Evolutionary conservation across 2,888 invertebrate species (phyloP).

Genomic region (Harpagoxenus sublaevis): DNA sequence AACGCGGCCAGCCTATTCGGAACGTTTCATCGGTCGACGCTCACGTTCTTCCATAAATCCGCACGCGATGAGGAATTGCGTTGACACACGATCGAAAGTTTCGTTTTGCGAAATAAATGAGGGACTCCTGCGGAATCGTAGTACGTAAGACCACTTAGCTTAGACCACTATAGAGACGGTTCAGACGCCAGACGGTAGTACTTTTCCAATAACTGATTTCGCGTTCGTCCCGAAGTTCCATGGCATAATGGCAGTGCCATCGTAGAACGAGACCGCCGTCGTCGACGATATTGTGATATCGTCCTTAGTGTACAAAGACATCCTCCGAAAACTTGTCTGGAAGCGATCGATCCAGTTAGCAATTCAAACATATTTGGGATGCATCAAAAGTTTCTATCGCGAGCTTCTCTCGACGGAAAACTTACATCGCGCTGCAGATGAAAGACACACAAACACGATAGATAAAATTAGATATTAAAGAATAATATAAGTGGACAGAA

Average conservation of each 20-base stretch:
- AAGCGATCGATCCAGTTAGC: slow-evolving; percentile 22
- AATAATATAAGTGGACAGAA: not conserved
- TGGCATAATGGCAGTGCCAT: slow-evolving; percentile 12
- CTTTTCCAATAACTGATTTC: slow-evolving; percentile 48
- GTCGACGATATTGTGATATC: slow-evolving; percentile 4
- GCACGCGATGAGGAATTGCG: not conserved
- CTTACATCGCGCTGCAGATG: not conserved
- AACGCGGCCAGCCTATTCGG: not conserved
- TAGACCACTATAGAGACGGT: not conserved
- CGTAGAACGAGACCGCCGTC: not conserved
- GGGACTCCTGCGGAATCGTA: not conserved
- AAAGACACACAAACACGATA: not conserved
- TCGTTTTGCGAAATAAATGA: slow-evolving; percentile 22
- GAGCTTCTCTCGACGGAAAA: not conserved
- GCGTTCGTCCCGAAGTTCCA: slow-evolving; percentile 13
- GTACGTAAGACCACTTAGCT: not conserved
- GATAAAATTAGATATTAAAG: not conserved
- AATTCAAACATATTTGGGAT: slow-evolving; percentile 19
- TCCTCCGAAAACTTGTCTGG: not conserved
- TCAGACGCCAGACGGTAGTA: not conserved
- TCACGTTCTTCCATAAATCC: not conserved
- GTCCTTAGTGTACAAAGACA: slow-evolving; percentile 13
- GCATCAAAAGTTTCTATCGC: not conserved
- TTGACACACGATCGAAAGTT: slow-evolving; percentile 21
- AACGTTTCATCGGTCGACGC: not conserved